Evolutionary conservation across 2,888 invertebrate species (phyloP).

Genomic region (Noctua pronuba): DNA sequence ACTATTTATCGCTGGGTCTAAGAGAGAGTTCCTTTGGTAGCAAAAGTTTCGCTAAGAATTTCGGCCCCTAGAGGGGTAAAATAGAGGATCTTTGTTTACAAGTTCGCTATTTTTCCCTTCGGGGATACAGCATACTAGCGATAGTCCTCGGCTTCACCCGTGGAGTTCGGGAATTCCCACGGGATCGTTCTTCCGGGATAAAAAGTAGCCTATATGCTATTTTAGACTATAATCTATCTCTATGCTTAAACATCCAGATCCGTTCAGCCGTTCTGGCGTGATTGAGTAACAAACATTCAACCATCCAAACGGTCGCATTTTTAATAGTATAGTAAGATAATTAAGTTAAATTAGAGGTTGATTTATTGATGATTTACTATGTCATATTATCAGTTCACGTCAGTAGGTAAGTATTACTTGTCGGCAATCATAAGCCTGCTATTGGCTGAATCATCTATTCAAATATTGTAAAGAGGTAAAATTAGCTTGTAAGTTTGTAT

Average conservation of each 20-base stretch:
- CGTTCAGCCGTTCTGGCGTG: background rate
- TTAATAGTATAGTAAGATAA: background rate
- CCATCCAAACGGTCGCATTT: background rate
- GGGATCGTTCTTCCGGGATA: background rate
- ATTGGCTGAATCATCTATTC: no score
- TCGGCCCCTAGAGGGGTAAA: background rate
- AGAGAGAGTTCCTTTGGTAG: background rate
- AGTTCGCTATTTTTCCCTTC: background rate
- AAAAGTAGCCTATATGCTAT: background rate
- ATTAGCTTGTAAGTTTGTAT: no score
- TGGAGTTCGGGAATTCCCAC: background rate
- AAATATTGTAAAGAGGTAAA: no score
- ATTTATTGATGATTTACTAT: background rate
- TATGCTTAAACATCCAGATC: background rate
- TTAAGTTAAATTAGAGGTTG: background rate
- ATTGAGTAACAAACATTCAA: background rate
- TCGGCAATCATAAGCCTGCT: background rate
- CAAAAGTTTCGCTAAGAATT: background rate
- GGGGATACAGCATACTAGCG: background rate
- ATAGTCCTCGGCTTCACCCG: background rate
- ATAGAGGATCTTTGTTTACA: background rate
- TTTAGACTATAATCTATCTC: background rate
- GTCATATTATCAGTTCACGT: background rate
- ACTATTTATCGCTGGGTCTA: no score
- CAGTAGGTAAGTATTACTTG: background rate